phyloP scores from a whole-genome alignment of 2,113 vertebrate genomes.

The Rhinolophus ferrumequinum region DNA sequence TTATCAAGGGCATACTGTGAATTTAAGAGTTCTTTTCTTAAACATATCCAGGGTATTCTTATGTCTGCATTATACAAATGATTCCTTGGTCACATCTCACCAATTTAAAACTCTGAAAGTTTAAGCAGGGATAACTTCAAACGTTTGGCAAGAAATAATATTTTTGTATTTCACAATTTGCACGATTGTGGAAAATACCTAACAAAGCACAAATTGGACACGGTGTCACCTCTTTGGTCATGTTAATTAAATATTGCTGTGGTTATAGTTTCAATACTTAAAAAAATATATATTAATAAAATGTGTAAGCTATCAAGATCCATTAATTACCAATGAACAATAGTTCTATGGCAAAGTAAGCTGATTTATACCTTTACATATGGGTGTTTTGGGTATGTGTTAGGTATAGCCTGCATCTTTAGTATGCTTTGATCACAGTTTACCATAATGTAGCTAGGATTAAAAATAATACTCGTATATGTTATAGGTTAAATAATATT shows the following conservation, averaged over 20 bases:
- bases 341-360: background rate
- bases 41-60: background rate
- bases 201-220: background rate
- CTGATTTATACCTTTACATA: background rate
- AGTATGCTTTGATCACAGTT: background rate
- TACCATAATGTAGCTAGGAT: background rate
- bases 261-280: background rate
- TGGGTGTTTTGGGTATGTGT: background rate
- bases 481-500: background rate
- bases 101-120: background rate
- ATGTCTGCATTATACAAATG: background rate
- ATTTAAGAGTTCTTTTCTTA: background rate
- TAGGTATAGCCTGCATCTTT: background rate
- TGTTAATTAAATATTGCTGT: constrained; percentile 1
- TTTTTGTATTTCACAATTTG: constrained; percentile 6
- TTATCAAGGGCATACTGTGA: background rate
- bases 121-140: background rate
- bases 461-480: background rate
- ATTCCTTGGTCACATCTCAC: background rate
- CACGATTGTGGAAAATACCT: background rate
- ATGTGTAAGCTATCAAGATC: background rate
- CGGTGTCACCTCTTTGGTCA: background rate
- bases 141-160: background rate
- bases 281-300: background rate
- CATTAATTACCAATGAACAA: background rate